phyloP scores from a whole-genome alignment of 2,797 vertebrate species.

The Echiichthys vipera region DNA sequence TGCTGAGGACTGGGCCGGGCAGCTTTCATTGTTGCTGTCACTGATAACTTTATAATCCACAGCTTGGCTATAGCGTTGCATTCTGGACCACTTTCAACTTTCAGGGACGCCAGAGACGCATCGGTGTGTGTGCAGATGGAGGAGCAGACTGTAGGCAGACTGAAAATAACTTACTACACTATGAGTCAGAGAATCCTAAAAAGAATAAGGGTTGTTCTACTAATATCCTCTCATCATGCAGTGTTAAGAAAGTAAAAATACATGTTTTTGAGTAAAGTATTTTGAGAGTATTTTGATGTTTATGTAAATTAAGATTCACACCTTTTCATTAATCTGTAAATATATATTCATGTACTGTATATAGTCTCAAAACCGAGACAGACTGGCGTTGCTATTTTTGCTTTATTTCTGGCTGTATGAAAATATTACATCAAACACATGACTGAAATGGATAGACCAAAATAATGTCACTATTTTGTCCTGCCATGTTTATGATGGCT shows the following conservation, averaged over 20 bases:
- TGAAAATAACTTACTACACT: conserved; percentile 60
- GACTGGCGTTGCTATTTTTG: conserved; percentile 23
- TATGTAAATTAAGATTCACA: background rate
- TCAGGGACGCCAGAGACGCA: conserved; percentile 47
- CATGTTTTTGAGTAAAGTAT: conserved; percentile 4
- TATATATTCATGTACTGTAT: conserved; percentile 2
- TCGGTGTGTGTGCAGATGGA: conserved; percentile 72
- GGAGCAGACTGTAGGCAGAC: conserved; percentile 57
- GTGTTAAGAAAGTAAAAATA: conserved; percentile 3
- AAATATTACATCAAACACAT: conserved; percentile 31
- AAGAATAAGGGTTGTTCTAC: conserved; percentile 23
- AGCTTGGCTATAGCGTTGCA: conserved; percentile 45
- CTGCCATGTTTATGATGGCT: conserved; percentile 1
- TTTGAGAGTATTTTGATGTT: background rate
- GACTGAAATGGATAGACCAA: conserved; percentile 29
- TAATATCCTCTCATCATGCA: background rate
- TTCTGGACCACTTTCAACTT: conserved; percentile 72
- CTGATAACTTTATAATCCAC: conserved; percentile 64
- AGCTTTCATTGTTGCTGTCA: conserved; percentile 60
- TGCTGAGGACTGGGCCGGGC: conserved; percentile 43
- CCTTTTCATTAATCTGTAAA: conserved; percentile 8
- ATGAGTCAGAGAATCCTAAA: conserved; percentile 58
- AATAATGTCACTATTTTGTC: conserved; percentile 26
- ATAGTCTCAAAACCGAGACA: conserved; percentile 10
- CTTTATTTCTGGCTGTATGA: conserved; percentile 26